phyloP scores from a whole-genome alignment of 2,113 vertebrate species.

The Genyomyrus donnyi region DNA sequence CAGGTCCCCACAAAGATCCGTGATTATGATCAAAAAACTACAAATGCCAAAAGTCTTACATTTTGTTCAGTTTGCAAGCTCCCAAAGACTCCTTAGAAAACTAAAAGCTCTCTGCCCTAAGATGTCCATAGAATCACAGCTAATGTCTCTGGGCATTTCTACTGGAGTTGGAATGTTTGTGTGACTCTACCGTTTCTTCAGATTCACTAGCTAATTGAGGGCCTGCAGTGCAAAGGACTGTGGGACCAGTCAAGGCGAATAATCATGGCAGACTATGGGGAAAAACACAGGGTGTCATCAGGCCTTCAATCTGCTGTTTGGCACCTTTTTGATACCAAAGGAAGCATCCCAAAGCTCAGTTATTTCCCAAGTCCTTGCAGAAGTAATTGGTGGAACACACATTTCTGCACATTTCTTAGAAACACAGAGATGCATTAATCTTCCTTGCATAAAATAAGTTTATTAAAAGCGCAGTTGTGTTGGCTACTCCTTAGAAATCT shows the following conservation, averaged over 20 bases:
- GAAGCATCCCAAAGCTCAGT: background rate
- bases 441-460: background rate
- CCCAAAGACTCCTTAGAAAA: background rate
- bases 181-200: background rate
- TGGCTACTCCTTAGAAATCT: background rate
- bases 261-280: background rate
- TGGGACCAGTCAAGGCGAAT: background rate
- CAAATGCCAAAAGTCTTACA: too few species aligned
- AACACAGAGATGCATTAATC: background rate
- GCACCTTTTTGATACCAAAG: background rate
- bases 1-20: too few species aligned
- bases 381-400: background rate
- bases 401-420: background rate
- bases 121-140: background rate
- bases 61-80: background rate
- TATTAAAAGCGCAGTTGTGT: background rate
- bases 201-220: background rate
- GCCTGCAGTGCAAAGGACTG: conserved; percentile 18
- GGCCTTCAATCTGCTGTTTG: background rate
- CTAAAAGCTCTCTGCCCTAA: background rate
- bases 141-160: conserved; percentile 22
- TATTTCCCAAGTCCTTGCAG: background rate
- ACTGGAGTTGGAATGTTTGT: conserved; percentile 12
- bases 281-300: background rate
- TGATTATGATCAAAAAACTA: too few species aligned